Base-by-base conservation (phyloP, 2,797 vertebrate species). In the Margarornis squamiger region DNA sequence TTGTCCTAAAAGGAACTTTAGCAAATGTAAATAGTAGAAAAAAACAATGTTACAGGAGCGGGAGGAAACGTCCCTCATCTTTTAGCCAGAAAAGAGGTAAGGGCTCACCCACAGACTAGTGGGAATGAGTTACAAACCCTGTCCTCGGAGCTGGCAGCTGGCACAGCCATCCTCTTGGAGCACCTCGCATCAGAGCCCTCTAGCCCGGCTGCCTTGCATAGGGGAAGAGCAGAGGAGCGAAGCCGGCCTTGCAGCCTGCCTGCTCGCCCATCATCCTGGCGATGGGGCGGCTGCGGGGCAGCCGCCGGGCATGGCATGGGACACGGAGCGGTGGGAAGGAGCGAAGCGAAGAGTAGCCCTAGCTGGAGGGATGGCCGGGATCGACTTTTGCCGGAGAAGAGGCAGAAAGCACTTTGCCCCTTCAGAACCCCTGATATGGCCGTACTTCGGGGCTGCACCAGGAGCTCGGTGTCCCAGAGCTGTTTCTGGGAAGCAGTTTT, bases 251-350 rank as follows among this genome's bases (percentile, higher is more conserved):
- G 32, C 20, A 12, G 32, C 9, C 46, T 6, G 6, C 17, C 43
- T 7, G 45, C 5, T 41, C 6, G 32, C n/a, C n/a, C 49, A 51
- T 9, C 27, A 7, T 12, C 24, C 54, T 0, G 36, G 18, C 2
- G 5, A n/a, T 26, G 9, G 30, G 38, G 29, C 38, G 51, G 68
- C 22, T 1, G 9, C 22, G 10, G 26, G 45, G 23, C 14, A 82
- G 41, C 5, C 6, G 2, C 26, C 24, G 4, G 17, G 78, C 19
- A 3, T 0, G 6, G 43, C 15, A 24, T 3, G 10, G 36, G 29
- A 8, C 59, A 29, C 48, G 12, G n/a, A 7, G 6, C 0, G 10
- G 2, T 4, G n/a, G 23, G 32, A 71, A 61, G 59, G n/a, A 0
- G 0, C 12, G 5, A 27, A 62, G 34, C 2, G 11, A n/a, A 27